Conservation (phyloP, 92 coral and sea anemone genomes). For the Ricordea florida region DNA sequence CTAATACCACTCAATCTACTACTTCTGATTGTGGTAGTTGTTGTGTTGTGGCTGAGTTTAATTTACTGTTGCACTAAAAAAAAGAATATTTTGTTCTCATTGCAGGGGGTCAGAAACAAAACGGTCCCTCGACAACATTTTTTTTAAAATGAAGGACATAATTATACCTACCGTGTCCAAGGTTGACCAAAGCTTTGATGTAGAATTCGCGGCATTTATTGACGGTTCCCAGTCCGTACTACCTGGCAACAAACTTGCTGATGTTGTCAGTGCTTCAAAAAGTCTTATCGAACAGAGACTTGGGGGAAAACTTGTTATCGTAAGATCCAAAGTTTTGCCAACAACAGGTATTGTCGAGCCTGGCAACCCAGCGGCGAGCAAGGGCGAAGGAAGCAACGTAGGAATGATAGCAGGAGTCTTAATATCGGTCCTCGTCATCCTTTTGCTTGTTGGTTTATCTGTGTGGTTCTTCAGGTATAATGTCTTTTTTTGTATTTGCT, state of each 20-base stretch:
- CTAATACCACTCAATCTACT: too few relatives aligned
- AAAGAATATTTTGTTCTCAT: too few relatives aligned
- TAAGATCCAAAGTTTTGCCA: background rate
- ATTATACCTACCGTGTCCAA: background rate
- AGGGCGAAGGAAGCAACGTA: background rate
- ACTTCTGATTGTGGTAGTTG: too few relatives aligned
- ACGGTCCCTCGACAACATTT: background rate
- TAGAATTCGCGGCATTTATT: conserved; percentile 1
- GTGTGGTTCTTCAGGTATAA: conserved; percentile 33
- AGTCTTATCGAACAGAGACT: background rate
- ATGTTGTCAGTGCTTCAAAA: too few relatives aligned
- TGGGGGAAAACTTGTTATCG: background rate
- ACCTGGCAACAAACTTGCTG: background rate
- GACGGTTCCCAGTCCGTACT: background rate
- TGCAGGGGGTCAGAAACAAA: background rate
- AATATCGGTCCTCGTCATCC: background rate
- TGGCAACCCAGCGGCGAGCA: conserved; percentile 4
- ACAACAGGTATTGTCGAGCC: background rate
- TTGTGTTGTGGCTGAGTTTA: too few relatives aligned
- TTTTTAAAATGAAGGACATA: conserved; percentile 3
- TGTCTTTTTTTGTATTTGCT: too few relatives aligned
- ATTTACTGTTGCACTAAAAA: too few relatives aligned
- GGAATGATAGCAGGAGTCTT: conserved; percentile 15
- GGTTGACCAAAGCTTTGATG: background rate
- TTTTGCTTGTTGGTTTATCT: background rate